These are phyloP conservation scores for Propsilocerus akamusi DNA, from an alignment of 1,140 invertebrate species.

Conservation along the genomic window DNA sequence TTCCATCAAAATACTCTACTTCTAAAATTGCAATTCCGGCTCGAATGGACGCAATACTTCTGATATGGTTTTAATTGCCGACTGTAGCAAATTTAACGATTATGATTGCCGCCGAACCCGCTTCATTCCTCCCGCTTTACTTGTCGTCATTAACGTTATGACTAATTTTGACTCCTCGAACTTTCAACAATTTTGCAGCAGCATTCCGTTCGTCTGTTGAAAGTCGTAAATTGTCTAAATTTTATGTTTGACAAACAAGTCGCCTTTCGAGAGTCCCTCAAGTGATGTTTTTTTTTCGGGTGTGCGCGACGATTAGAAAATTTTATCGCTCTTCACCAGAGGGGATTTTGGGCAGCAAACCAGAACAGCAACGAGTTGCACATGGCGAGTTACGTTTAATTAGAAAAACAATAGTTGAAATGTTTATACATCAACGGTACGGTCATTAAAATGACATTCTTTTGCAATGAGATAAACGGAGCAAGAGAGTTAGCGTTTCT, in stretches of 20 bases:
- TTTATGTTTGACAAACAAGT: too few relatives aligned
- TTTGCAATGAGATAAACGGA: background rate
- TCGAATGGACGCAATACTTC: too few relatives aligned
- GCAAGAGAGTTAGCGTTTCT: background rate
- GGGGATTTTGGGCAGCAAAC: background rate
- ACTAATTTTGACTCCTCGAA: slow-evolving; percentile 1
- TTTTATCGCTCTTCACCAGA: slow-evolving; percentile 3
- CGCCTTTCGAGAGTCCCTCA: too few relatives aligned
- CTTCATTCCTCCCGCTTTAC: background rate
- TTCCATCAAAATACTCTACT: too few relatives aligned
- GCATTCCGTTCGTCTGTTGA: background rate
- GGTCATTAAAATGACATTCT: too few relatives aligned
- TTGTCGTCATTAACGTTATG: slow-evolving; percentile 2
- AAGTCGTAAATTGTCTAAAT: background rate
- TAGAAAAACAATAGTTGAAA: too few relatives aligned
- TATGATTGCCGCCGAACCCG: background rate
- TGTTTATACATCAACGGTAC: background rate
- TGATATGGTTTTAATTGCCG: slow-evolving; percentile 1
- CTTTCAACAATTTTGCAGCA: background rate
- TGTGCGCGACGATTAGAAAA: background rate
- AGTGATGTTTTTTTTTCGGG: background rate
- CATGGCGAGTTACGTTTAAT: too few relatives aligned
- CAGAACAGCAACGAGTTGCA: too few relatives aligned
- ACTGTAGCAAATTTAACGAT: background rate
- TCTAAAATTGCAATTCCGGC: too few relatives aligned